These are phyloP conservation scores for Nyctibius grandis DNA, from an alignment of 2,797 vertebrate genomes.

Conservation along the genomic window DNA sequence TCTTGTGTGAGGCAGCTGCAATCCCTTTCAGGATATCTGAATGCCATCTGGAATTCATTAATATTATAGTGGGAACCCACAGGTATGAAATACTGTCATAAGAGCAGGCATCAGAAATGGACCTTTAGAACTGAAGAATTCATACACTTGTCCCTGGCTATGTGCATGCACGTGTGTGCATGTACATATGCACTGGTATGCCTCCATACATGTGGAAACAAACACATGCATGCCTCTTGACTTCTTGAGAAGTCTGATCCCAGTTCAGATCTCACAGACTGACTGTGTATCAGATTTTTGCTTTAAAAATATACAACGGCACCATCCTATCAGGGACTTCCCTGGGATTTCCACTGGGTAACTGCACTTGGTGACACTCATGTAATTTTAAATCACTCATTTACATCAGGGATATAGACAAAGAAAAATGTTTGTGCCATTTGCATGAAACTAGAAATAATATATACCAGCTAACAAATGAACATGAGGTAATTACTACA, in stretches of 20 bases:
- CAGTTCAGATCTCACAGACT: not conserved
- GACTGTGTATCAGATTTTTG: not conserved
- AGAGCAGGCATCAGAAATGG: not conserved
- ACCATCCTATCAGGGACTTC: not conserved
- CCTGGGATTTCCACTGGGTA: not conserved
- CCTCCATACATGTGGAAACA: not conserved
- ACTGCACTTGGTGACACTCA: not conserved
- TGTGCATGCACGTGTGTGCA: not conserved
- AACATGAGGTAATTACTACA: not conserved
- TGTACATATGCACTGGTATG: not conserved
- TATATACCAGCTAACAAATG: not conserved
- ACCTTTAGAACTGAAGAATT: not conserved
- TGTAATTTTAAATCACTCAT: not conserved
- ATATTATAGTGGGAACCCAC: not conserved
- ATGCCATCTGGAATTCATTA: not conserved
- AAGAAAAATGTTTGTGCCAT: not conserved
- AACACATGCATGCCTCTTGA: not conserved
- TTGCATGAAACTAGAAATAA: not conserved
- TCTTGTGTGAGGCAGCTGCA: not conserved
- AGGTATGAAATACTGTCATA: not conserved
- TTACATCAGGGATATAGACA: not conserved
- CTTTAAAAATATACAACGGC: not conserved
- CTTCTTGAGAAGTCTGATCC: not conserved
- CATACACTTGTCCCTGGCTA: not conserved
- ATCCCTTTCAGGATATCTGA: not conserved